Evolutionary conservation across 1,140 invertebrate genomes (phyloP).

Genomic region (Campoletis sonorensis): DNA sequence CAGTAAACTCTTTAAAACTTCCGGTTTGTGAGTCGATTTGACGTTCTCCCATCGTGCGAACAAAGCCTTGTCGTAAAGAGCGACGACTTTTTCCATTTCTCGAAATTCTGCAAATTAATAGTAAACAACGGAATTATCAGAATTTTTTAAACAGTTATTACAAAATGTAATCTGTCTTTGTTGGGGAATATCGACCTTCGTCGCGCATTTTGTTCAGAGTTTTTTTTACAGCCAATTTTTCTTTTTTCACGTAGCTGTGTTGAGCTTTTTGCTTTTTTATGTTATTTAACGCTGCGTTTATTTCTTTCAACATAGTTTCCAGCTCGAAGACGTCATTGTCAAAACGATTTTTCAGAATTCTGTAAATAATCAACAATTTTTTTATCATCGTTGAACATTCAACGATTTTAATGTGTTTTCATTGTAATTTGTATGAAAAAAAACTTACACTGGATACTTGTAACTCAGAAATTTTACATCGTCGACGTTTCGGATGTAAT

Average conservation of each 20-base stretch:
- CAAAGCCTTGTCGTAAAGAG: constrained; percentile 64
- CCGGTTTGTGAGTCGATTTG: constrained; percentile 58
- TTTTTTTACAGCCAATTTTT: constrained; percentile 58
- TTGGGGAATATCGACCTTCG: constrained; percentile 57
- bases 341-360: constrained; percentile 58
- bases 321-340: constrained; percentile 63
- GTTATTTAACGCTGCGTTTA: constrained; percentile 58
- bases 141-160: neutral
- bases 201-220: constrained; percentile 63
- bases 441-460: constrained; percentile 60
- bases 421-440: neutral
- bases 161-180: no score
- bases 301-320: constrained; percentile 61
- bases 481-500: constrained; percentile 54
- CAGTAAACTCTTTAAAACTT: constrained; percentile 60
- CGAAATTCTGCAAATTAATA: constrained; percentile 59
- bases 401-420: neutral
- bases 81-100: constrained; percentile 66
- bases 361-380: constrained; percentile 43
- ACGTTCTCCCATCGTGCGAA: constrained; percentile 63
- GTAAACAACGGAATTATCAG: neutral
- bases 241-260: constrained; percentile 62
- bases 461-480: constrained; percentile 56
- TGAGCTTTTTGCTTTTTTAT: constrained; percentile 65
- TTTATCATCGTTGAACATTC: neutral